Conservation (phyloP, 2,797 vertebrate species). For the Malacoctenus gilli region DNA sequence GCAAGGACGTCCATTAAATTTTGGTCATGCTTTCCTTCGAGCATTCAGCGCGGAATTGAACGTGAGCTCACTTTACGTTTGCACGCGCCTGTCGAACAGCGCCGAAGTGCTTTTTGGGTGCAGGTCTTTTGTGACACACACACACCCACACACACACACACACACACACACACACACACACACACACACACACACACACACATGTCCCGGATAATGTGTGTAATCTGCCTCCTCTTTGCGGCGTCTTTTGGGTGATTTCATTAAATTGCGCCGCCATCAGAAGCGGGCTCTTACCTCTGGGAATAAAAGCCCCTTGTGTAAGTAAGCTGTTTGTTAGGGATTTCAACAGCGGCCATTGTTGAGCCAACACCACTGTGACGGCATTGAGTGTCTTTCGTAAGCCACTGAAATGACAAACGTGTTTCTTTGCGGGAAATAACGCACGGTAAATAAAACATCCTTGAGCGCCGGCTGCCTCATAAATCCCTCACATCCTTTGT, state of each 20-base stretch:
- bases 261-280: constrained; percentile 29
- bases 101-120: constrained; percentile 5
- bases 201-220: constrained; percentile 21
- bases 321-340: constrained; percentile 28
- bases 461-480: neutral
- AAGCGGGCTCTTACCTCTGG: constrained; percentile 27
- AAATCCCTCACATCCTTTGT: too few relatives aligned
- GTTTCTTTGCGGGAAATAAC: constrained; percentile 1
- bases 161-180: too few relatives aligned
- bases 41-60: constrained; percentile 15
- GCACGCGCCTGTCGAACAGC: constrained; percentile 4
- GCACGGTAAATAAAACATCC: neutral
- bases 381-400: constrained; percentile 2
- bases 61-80: constrained; percentile 9
- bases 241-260: constrained; percentile 43
- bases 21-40: constrained; percentile 11
- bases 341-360: constrained; percentile 12
- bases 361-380: constrained; percentile 10
- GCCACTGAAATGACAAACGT: constrained; percentile 10
- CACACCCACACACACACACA: too few relatives aligned
- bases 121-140: constrained; percentile 24
- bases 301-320: constrained; percentile 3
- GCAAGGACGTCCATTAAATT: constrained; percentile 22
- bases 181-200: too few relatives aligned
- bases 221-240: constrained; percentile 15